Evolutionary conservation across 64 coral and sea anemone species (phyloP).

Genomic region (Orbicella faveolata): DNA sequence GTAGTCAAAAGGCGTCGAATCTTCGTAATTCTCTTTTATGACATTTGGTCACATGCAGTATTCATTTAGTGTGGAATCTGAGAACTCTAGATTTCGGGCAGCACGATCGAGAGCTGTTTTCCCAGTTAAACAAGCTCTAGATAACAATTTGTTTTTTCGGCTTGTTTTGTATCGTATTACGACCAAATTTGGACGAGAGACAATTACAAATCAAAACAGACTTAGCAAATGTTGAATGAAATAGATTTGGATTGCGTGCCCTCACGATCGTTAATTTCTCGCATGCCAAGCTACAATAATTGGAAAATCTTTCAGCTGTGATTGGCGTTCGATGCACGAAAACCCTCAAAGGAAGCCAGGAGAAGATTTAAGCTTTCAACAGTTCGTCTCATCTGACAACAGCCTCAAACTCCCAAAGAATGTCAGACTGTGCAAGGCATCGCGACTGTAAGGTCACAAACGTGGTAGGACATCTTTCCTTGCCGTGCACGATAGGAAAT

Average conservation of each 20-base stretch:
- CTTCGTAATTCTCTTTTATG: not conserved
- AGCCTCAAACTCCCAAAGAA: not conserved
- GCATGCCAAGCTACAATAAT: not conserved
- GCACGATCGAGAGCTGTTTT: not conserved
- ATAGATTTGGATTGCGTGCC: slow-evolving; percentile 17
- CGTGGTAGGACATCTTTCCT: not conserved
- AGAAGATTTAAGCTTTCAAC: slow-evolving; percentile 29
- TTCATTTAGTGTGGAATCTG: not conserved
- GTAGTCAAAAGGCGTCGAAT: not conserved
- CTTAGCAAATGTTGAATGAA: not conserved
- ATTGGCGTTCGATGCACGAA: slow-evolving; percentile 2
- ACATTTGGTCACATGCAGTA: not conserved
- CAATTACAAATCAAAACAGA: slow-evolving; percentile 25
- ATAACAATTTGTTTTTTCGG: slow-evolving; percentile 13
- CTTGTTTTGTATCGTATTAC: slow-evolving; percentile 13
- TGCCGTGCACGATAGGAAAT: not conserved
- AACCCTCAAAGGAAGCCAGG: not conserved
- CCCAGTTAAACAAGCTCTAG: not conserved
- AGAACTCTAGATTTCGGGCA: not conserved
- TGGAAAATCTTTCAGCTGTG: not conserved
- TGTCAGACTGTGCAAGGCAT: not conserved
- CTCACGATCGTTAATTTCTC: slow-evolving; percentile 19
- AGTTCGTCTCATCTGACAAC: slow-evolving; percentile 23
- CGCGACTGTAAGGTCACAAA: slow-evolving; percentile 6
- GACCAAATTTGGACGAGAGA: not conserved